Base-by-base conservation (phyloP, 1,140 invertebrate genomes). In the Drosophila mauritiana region DNA sequence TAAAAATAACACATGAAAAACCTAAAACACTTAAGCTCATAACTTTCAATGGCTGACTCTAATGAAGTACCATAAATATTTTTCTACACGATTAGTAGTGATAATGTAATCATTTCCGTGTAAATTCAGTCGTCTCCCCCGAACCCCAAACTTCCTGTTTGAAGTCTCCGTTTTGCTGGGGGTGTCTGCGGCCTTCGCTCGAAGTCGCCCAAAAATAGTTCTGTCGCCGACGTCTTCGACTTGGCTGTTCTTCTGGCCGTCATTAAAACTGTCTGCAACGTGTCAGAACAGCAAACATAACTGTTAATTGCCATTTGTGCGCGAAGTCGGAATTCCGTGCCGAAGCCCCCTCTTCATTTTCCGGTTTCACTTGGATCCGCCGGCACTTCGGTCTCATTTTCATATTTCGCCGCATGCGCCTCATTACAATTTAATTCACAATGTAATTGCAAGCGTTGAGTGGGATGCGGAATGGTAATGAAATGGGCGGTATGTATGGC, bases 391-490 rank as follows among this genome's bases (percentile, higher is more conserved):
- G 68, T 52, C 78, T 82, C 79, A 82, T 86, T 75, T 86, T 88
- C 83, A 82, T 76, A 88, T 88, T 86, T 73, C 58, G 75, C 75
- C 76, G 67, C 80, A 89, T 89, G 83, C 84, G 84, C 84, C 84
- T 88, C 84, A 88, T 88, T 90, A 88, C 85, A 88, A 88, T 88
- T 88, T 90, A 84, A 90, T 88, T 90, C 85, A 84, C 76, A 88
- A 84, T 90, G 85, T 84, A 90, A 88, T 88, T 88, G 80, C 76
- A 88, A 59, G 54, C 67, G 25, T 79, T 63, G 70, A 54, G 39
- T 39, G 56, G 37, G 31, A 20, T 52, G 49, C 31, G 12, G 31
- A 52, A 36, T 51, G 25, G 55, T n/a, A 40, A 34, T 34, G n/a
- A 63, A 57, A 27, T 7, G 34, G 15, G 39, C 15, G 11, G 4